phyloP scores from a whole-genome alignment of 2,888 invertebrate species.

The Autographa pulchrina region DNA sequence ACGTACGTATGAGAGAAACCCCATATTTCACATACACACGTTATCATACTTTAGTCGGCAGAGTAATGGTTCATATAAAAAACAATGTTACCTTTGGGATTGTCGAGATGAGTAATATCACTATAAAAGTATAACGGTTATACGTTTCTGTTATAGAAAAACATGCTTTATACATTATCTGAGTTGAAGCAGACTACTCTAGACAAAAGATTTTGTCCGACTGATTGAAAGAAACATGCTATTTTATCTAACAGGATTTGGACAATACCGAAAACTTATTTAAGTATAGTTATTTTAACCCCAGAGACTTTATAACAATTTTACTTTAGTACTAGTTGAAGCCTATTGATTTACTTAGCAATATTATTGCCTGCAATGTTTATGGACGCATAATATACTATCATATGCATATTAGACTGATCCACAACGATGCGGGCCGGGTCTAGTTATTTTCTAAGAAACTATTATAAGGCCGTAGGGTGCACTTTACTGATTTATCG shows the following conservation, averaged over 20 bases:
- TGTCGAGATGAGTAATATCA: constrained; percentile 13
- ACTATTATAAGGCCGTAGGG: background rate
- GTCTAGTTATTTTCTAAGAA: background rate
- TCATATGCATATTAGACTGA: background rate
- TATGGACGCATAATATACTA: no score
- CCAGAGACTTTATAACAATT: no score
- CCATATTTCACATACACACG: constrained; percentile 1
- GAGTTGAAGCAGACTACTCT: background rate
- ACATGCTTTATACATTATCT: constrained; percentile 5
- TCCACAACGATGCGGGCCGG: no score
- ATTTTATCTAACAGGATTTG: background rate
- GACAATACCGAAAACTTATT: no score
- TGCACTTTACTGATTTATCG: background rate
- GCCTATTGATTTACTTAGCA: no score
- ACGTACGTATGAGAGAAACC: background rate
- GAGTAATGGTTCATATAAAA: constrained; percentile 16
- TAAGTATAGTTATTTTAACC: no score
- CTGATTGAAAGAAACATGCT: background rate
- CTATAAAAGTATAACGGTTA: constrained; percentile 21
- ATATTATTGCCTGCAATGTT: no score
- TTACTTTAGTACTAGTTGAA: no score
- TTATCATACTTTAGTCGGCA: constrained; percentile 3
- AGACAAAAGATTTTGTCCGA: no score
- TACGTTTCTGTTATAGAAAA: background rate
- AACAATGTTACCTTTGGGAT: constrained; percentile 2